Base-by-base conservation (phyloP, 2,113 vertebrate genomes). In the Morone saxatilis region DNA sequence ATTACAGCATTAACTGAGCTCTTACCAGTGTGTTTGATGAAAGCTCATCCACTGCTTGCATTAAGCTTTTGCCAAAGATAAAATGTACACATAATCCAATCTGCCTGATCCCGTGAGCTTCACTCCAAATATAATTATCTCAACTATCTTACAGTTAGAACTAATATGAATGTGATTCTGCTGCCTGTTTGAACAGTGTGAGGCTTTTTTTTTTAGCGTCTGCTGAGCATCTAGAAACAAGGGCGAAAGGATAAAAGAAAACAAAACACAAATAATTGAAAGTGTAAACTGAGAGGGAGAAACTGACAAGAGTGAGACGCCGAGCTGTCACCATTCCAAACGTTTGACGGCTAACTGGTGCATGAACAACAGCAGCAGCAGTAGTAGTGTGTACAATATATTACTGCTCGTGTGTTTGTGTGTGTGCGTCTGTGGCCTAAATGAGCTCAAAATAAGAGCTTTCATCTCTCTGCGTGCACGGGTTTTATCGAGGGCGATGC, bases 401-500 rank as follows among this genome's bases (percentile, higher is more conserved):
- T 36, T 12, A 19, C 31, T 53, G 50, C 20, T n/a, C 63, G 38
- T 17, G 11, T 22, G 19, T 48, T 54, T 63, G 51, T 68, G 51
- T 76, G n/a, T 4, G 13, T 40, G 41, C 12, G n/a, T 69, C 7
- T 50, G 65, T 57, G 57, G 77, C 67, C 73, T 53, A 56, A 80
- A 71, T 65, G 66, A 78, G 57, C 48, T 43, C 51, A 75, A 85
- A 88, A 76, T 48, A 70, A 70, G 76, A 78, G 70, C 56, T 73
- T 81, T 78, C 72, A 60, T 61, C 63, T 62, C 41, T 69, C 60
- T 2, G 38, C 7, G 7, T 45, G 75, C 54, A 38, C 7, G 31
- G 12, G 56, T 54, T 71, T 75, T 63, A 86, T 88, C 4, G 50
- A 84, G 90, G 80, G 66, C 59, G 45, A 67, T 5, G 81, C 47